Conservation (phyloP, 2,113 vertebrate genomes). For the Tachycineta bicolor region DNA sequence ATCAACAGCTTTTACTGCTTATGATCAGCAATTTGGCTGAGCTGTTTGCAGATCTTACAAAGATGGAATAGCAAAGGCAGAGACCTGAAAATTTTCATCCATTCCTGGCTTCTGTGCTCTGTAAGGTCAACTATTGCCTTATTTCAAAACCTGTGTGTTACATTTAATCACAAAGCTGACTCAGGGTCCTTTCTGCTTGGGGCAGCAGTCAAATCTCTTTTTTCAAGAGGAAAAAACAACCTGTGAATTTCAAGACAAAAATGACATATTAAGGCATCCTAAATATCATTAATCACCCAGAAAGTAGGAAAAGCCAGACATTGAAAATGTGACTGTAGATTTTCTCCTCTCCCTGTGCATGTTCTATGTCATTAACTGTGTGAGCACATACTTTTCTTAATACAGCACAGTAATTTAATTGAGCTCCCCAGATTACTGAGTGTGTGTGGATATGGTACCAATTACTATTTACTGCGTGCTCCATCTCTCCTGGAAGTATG, state of each 20-base stretch:
- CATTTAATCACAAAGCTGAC: neutral
- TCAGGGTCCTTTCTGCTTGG: neutral
- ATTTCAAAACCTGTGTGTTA: neutral
- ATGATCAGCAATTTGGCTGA: neutral
- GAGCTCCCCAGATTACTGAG: neutral
- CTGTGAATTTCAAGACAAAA: neutral
- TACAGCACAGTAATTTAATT: neutral
- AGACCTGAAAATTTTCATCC: neutral
- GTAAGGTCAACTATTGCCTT: neutral
- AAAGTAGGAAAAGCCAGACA: neutral
- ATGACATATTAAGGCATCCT: neutral
- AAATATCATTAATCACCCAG: neutral
- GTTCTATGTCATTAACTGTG: slow-evolving; percentile 14
- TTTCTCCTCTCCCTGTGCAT: neutral
- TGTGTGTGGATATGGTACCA: slow-evolving; percentile 13
- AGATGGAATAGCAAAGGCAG: neutral
- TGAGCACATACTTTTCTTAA: slow-evolving; percentile 21
- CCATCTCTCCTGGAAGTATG: neutral
- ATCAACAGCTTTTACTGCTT: neutral
- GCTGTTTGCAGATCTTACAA: neutral
- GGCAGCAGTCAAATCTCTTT: neutral
- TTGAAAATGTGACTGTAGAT: neutral
- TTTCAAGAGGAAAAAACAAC: neutral
- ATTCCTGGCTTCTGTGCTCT: neutral
- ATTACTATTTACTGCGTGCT: neutral